Percentiles rank a stretch among this genome's conserved stretches.
Conservation (phyloP, 1,140 invertebrate genomes). For the Pygmarrhopalites habei region DNA sequence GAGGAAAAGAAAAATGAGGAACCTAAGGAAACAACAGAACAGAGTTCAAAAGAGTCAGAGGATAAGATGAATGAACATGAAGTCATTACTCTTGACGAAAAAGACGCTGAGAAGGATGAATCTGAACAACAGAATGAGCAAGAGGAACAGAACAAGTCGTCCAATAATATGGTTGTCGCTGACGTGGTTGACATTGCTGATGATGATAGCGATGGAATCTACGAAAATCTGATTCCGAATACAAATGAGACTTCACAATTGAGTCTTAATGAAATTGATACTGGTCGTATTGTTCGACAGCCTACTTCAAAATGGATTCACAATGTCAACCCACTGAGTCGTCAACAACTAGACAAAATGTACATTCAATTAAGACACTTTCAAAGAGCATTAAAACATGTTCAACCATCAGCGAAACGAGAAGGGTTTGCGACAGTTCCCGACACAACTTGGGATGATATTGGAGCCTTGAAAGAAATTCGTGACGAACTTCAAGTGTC, state of each 20-base stretch:
- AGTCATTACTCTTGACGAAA: too few relatives aligned
- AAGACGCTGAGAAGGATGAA: slow-evolving; percentile 81
- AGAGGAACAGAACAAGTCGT: slow-evolving; percentile 93
- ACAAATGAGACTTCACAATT: slow-evolving; percentile 12
- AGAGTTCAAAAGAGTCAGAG: slow-evolving; percentile 89
- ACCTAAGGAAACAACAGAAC: slow-evolving; percentile 78
- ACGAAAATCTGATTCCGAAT: neutral
- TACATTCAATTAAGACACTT: slow-evolving; percentile 69
- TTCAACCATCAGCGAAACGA: slow-evolving; percentile 87
- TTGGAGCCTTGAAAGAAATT: slow-evolving; percentile 84
- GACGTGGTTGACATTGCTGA: slow-evolving; percentile 48
- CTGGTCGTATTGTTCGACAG: too few relatives aligned
- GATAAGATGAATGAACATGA: slow-evolving; percentile 92
- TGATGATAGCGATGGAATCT: neutral
- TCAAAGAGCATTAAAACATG: slow-evolving; percentile 64
- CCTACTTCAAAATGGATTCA: slow-evolving; percentile 24
- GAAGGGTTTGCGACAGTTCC: slow-evolving; percentile 97
- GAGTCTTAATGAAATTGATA: neutral
- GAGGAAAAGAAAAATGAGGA: too few relatives aligned
- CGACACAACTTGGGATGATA: slow-evolving; percentile 93
- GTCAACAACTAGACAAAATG: slow-evolving; percentile 54
- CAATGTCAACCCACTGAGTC: slow-evolving; percentile 14
- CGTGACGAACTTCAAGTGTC: slow-evolving; percentile 81
- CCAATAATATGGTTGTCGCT: slow-evolving; percentile 84
- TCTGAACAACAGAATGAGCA: slow-evolving; percentile 81